A percentile compares a stretch with the other conserved stretches of the same genome.
Evolutionary conservation across 2,113 vertebrate species (phyloP).

Genomic region (Odontophorus gujanensis): DNA sequence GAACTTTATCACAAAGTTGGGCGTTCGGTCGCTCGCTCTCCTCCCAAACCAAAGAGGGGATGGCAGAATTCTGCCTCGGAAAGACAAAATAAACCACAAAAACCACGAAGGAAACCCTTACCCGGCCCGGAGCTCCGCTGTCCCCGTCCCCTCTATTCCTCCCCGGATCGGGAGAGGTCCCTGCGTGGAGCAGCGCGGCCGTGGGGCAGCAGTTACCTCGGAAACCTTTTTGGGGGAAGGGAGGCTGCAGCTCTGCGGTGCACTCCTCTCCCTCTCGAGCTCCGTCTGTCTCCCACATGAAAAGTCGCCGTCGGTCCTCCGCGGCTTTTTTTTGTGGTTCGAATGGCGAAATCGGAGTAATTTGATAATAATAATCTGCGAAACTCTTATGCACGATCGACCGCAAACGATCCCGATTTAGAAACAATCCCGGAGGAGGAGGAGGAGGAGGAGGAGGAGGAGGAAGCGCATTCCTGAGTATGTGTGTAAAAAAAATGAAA

Average conservation of each 20-base stretch:
- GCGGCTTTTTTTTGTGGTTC: not conserved
- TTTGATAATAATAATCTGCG: conserved; percentile 41
- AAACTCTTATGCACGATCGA: not conserved
- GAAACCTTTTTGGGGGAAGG: conserved; percentile 43
- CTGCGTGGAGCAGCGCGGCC: not conserved
- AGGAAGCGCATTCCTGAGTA: conserved; percentile 13
- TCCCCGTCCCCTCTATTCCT: conserved; percentile 14
- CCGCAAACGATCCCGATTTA: conserved; percentile 47
- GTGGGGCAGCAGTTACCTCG: conserved; percentile 47
- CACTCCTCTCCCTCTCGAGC: not conserved
- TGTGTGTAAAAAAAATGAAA: conserved; percentile 9
- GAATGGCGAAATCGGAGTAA: not conserved
- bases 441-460: not conserved
- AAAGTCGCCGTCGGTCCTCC: not conserved
- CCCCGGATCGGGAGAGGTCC: conserved; percentile 19
- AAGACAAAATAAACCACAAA: not conserved
- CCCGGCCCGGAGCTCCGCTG: not conserved
- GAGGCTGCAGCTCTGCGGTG: not conserved
- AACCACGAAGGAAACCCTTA: not conserved
- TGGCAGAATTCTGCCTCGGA: not conserved
- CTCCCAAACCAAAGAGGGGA: not conserved
- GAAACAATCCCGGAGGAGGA: conserved; percentile 6
- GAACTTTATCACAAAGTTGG: conserved; percentile 28
- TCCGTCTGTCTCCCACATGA: conserved; percentile 39
- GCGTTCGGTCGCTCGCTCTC: not conserved